Evolutionary conservation across 2,888 invertebrate species (phyloP), one percentile per base, ranked within the genome.

Genomic region (Argyresthia goedartella): DNA sequence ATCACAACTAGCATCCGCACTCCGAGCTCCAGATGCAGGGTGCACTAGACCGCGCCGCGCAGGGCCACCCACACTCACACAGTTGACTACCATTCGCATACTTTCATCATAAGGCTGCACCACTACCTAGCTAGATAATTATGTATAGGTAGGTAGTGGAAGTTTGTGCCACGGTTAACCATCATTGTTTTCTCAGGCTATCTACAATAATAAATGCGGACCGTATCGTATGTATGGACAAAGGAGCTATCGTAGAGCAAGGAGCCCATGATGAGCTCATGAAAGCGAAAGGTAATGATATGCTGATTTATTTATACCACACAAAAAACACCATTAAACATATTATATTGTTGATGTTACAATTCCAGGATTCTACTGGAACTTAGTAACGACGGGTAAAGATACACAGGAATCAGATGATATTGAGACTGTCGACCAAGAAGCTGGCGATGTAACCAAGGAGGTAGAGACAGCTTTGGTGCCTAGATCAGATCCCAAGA

Each of bases 21-120:
- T 94, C 93, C 49, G 96, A 95, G 69, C 88, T 90, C 0, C 91
- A 89, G 46, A 95, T 95, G 1, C 95, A 95, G 71, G 90, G 90
- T 34, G 95, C 95, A 0, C 75, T 93, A 45, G 93, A 93, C 65
- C 81, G 88, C 51, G 93, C 92, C 2, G 90, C 92, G 57, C 76
- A 88, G 55, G 93, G 93, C n/a, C 80, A 93, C 50, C 93, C 25
- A 93, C 93, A 1, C 0, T 92, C 93, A 0, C 93, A 93, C 73
- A 80, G 91, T 66, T 81, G 53, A 50, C 13, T 50, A 39, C 8
- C 6, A 9, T 7, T 1, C 8, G 0, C 91, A 89, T 25, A 25
- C 25, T 25, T 6, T 25, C 25, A 25, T 25, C 25, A 25, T 25
- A 43, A 13, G 13, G 3, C n/a, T 3, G 39, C 3, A 39, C 9